These are phyloP conservation scores for Vidua chalybeata DNA, from an alignment of 2,113 vertebrate species.

Conservation along the genomic window DNA sequence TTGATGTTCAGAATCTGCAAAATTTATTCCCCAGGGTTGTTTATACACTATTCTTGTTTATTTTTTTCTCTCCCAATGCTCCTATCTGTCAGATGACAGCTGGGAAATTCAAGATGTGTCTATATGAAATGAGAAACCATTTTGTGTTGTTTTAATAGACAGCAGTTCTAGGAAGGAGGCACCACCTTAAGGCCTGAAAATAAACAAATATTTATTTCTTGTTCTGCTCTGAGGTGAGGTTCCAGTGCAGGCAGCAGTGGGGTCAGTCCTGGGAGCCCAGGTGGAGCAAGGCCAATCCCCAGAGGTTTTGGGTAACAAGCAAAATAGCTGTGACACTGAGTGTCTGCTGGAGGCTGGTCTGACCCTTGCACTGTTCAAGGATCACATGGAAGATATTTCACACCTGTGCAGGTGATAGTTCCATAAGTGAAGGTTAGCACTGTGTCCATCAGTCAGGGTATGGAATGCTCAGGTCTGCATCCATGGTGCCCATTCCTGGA, in stretches of 20 bases:
- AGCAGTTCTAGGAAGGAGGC: not conserved
- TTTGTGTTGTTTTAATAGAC: not conserved
- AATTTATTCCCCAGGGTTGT: slow-evolving; percentile 23
- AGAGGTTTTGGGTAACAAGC: not conserved
- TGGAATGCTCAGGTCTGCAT: not conserved
- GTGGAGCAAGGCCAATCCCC: not conserved
- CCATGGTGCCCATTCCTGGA: not conserved
- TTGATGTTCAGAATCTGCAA: slow-evolving; percentile 1
- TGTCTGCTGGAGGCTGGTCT: not conserved
- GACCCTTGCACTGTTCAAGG: not conserved
- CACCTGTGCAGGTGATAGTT: not conserved
- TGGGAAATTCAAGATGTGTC: slow-evolving; percentile 9
- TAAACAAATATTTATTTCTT: not conserved
- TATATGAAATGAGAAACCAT: not conserved
- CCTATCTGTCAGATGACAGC: slow-evolving; percentile 31
- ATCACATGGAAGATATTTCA: accelerated
- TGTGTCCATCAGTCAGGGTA: accelerated
- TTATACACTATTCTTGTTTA: not conserved
- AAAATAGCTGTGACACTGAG: not conserved
- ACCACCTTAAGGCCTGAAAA: not conserved
- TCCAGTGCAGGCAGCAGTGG: not conserved
- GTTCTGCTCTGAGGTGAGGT: not conserved
- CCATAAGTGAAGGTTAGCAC: not conserved
- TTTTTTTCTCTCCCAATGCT: slow-evolving; percentile 2
- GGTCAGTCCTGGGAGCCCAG: not conserved